Base-by-base conservation (phyloP, 2,113 vertebrate genomes). In the Periophthalmus modestus region DNA sequence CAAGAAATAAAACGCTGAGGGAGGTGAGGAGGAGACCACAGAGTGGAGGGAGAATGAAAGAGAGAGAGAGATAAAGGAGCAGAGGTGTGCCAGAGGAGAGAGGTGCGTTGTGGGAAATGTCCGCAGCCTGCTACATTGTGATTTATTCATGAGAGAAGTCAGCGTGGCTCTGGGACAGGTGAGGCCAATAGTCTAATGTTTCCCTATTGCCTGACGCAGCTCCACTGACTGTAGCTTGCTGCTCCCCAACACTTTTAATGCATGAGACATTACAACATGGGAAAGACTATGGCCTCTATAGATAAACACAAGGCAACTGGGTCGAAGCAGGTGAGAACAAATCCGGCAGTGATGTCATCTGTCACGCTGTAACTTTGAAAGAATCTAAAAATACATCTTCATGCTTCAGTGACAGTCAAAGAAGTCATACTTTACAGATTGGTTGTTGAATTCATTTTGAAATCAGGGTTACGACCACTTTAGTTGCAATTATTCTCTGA, bases 131-230 rank as follows among this genome's bases (percentile, higher is more conserved):
- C 52, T 10, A 76, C 74, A 46, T 68, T 63, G 82, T 87, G 88
- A 91, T 93, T 91, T 92, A 92, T 92, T 90, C 82, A 92, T 87
- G 84, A 88, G 87, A 89, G 87, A 89, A 90, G 88, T 89, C 85
- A 88, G 85, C 70, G 28, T 80, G 72, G 82, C 85, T 85, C 84
- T 83, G 87, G 88, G 88, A 81, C 82, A 92, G 88, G 91, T 90
- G 87, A 90, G 81, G 78, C 75, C 85, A 78, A 87, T 82, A 77
- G 84, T 90, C 85, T 90, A 88, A 88, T 85, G 88, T 90, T 90
- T 77, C 85, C 82, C 79, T 46, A 74, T 83, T 70, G 87, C 81
- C 81, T 82, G 84, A 81, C 84, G 84, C 79, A 83, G 87, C 85
- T 74, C 86, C 84, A 86, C 71, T 88, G 86, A 90, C 85, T 87